Evolutionary conservation across 2,797 vertebrate genomes (phyloP).

Genomic region (Channa striata): DNA sequence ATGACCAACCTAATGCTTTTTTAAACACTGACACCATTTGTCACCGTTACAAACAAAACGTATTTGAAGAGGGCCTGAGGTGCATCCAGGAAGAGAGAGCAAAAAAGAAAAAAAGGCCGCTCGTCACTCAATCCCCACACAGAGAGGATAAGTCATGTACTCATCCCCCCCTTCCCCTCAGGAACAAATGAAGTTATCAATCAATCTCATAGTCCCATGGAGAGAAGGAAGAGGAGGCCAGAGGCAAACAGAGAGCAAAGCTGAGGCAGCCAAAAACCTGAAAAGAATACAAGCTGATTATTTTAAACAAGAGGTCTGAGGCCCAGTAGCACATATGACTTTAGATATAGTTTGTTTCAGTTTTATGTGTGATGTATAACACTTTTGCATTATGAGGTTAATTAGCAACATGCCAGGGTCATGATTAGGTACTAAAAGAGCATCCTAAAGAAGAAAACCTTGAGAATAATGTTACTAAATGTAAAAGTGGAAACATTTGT

Average conservation of each 20-base stretch:
- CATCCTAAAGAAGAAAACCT: too few species aligned
- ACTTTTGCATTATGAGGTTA: too few species aligned
- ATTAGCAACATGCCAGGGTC: too few species aligned
- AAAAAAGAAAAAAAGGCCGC: slow-evolving; percentile 5
- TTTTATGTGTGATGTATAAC: too few species aligned
- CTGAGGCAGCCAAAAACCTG: slow-evolving; percentile 47
- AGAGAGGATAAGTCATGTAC: slow-evolving; percentile 59
- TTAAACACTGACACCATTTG: slow-evolving; percentile 58
- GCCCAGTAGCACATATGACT: neutral
- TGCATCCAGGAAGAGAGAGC: slow-evolving; percentile 38
- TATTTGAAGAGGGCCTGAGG: slow-evolving; percentile 51
- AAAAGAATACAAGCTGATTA: slow-evolving; percentile 30
- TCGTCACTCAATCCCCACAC: slow-evolving; percentile 24
- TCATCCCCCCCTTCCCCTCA: slow-evolving; percentile 63
- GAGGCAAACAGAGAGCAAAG: slow-evolving; percentile 50
- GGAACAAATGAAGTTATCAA: slow-evolving; percentile 83
- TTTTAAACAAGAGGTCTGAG: slow-evolving; percentile 4
- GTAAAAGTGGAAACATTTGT: too few species aligned
- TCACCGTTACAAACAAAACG: slow-evolving; percentile 58
- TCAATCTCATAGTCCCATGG: slow-evolving; percentile 69
- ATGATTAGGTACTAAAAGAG: too few species aligned
- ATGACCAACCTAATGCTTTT: slow-evolving; percentile 54
- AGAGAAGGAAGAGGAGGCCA: slow-evolving; percentile 65
- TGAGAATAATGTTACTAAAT: too few species aligned
- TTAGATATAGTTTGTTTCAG: neutral